Base-by-base conservation (phyloP, 2,113 vertebrate genomes). In the Empidonax alnorum region DNA sequence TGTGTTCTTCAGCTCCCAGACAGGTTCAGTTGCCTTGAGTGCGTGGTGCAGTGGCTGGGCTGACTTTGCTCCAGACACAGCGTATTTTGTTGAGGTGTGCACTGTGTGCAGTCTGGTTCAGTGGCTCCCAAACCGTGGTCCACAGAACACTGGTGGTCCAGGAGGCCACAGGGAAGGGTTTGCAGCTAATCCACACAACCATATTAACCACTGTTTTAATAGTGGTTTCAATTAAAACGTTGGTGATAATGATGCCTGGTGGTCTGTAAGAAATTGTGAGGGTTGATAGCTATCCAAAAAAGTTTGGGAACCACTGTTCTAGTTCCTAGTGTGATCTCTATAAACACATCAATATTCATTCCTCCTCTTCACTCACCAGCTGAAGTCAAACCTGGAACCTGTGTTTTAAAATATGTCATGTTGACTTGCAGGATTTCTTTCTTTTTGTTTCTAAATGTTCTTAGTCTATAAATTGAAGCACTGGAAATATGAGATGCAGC, bases 151-250 rank as follows among this genome's bases (percentile, higher is more conserved):
- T 95, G 95, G 92, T 94, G 96, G 96, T 94, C 94, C 94, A 81
- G 85, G 95, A 97, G 96, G 88, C 94, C 92, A 80, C 1, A 3
- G 63, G 31, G 37, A 90, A 93, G 89, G 83, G 79, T 74, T 90
- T 56, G 7, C 79, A 86, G 76, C 85, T 96, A 89, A 93, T 71
- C 90, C 59, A 0, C 92, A 94, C 92, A 93, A 92, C 75, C 41
- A 4, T 73, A 86, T 88, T 90, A 93, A 96, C 90, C 30, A 55
- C 72, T 95, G 78, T 88, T 94, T 88, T 90, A 86, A 96, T 89
- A 37, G 88, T 97, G 95, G 86, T 97, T 97, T 77, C 95, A 95
- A 95, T 95, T 97, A 96, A 86, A 97, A 93, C 37, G 24, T 80
- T 93, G 92, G 83, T 95, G 75, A 93, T 93, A 90, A 96, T 0